phyloP scores from a whole-genome alignment of 2,888 invertebrate genomes.

The Zhuqinia jingwanae region DNA sequence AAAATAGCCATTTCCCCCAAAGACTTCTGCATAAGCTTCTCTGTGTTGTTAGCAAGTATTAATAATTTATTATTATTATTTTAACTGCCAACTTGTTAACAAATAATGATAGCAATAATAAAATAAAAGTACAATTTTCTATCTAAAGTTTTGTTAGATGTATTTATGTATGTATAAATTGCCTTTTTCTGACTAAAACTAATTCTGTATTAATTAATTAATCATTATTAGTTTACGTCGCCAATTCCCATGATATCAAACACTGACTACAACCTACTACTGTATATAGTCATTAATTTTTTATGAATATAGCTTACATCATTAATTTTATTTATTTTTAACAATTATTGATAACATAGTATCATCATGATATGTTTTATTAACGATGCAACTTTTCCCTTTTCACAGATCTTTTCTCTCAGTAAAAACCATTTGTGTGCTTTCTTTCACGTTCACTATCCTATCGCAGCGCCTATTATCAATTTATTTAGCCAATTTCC shows the following conservation, averaged over 20 bases:
- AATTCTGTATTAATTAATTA: background rate
- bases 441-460: background rate
- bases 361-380: conserved; percentile 68
- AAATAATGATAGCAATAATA: background rate
- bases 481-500: too few species aligned
- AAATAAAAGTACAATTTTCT: background rate
- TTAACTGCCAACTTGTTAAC: too few species aligned
- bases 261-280: background rate
- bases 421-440: background rate
- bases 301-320: background rate
- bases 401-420: conserved; percentile 51
- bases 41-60: too few species aligned
- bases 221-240: background rate
- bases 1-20: too few species aligned
- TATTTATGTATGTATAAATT: background rate
- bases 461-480: background rate
- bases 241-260: conserved; percentile 22
- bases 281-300: too few species aligned
- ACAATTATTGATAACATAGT: conserved; percentile 45
- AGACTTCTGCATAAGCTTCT: background rate
- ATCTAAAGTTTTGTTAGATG: background rate
- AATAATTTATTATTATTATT: too few species aligned
- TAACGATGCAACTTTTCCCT: conserved; percentile 61
- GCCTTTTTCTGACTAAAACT: too few species aligned
- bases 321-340: too few species aligned